phyloP scores from a whole-genome alignment of 92 coral and sea anemone genomes.

The Pocillopora meandrina region DNA sequence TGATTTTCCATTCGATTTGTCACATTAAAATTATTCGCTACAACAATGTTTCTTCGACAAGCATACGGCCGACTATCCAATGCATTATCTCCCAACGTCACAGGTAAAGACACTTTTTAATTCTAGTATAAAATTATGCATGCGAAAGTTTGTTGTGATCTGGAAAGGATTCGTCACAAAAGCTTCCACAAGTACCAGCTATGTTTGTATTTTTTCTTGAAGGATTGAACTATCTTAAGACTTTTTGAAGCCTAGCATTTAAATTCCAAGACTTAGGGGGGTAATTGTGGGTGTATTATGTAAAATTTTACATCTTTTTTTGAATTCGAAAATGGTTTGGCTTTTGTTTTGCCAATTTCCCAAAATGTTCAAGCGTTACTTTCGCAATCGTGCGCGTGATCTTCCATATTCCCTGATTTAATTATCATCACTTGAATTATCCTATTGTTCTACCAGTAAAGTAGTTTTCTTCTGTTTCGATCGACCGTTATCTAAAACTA shows the following conservation, averaged over 20 bases:
- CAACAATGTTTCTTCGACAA: conserved; percentile 37
- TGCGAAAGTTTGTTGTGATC: neutral
- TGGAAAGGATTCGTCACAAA: too few species aligned
- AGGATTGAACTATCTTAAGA: too few species aligned
- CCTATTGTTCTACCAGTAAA: too few species aligned
- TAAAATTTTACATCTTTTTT: neutral
- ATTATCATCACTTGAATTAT: too few species aligned
- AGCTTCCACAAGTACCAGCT: too few species aligned
- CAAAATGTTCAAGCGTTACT: neutral
- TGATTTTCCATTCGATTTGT: neutral
- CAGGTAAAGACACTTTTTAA: conserved; percentile 10
- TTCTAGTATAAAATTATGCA: neutral
- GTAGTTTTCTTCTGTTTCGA: neutral
- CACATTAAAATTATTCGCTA: neutral
- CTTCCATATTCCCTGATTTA: neutral
- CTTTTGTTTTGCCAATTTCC: neutral
- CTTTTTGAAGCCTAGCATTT: neutral
- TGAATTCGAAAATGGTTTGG: neutral
- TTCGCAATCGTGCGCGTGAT: neutral
- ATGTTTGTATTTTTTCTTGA: too few species aligned
- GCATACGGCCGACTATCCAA: conserved; percentile 17
- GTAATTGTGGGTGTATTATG: neutral
- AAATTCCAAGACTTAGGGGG: neutral
- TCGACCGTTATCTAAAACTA: neutral
- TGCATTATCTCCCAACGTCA: neutral